Percentiles rank a stretch among this genome's conserved stretches.
Evolutionary conservation across 2,888 invertebrate genomes (phyloP).

Genomic region (Cantharis rufa): DNA sequence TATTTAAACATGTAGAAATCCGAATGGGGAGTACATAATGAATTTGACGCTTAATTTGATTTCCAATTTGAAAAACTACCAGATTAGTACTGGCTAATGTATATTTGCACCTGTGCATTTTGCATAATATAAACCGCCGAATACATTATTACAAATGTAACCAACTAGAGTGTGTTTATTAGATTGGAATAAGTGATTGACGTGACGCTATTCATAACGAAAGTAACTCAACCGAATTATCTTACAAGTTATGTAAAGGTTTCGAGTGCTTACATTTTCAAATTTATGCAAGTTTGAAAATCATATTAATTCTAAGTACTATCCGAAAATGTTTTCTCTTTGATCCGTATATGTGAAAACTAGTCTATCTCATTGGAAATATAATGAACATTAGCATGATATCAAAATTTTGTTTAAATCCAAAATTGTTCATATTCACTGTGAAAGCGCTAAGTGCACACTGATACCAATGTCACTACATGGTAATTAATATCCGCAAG

Average conservation of each 20-base stretch:
- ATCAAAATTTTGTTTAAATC: neutral
- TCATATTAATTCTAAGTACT: neutral
- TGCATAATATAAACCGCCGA: conserved; percentile 17
- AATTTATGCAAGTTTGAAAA: conserved; percentile 1
- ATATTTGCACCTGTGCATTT: conserved; percentile 13
- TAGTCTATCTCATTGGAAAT: neutral
- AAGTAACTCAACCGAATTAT: conserved; percentile 11
- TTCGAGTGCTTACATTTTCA: conserved; percentile 10
- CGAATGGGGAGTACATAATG: too few species aligned
- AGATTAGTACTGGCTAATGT: neutral
- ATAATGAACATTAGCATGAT: neutral
- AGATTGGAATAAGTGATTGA: conserved; percentile 16
- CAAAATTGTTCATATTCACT: neutral
- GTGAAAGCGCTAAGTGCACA: neutral
- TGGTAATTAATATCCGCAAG: neutral
- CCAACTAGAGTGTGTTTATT: conserved; percentile 12
- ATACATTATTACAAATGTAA: conserved; percentile 13
- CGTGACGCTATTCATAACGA: conserved; percentile 12
- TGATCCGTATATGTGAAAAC: neutral
- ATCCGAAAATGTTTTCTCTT: neutral
- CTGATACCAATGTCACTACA: neutral
- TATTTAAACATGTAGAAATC: too few species aligned
- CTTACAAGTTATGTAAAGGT: conserved; percentile 8
- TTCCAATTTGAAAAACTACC: neutral
- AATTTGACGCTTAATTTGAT: neutral